Base-by-base conservation (phyloP, 2,797 vertebrate species). In the Anabas testudineus region DNA sequence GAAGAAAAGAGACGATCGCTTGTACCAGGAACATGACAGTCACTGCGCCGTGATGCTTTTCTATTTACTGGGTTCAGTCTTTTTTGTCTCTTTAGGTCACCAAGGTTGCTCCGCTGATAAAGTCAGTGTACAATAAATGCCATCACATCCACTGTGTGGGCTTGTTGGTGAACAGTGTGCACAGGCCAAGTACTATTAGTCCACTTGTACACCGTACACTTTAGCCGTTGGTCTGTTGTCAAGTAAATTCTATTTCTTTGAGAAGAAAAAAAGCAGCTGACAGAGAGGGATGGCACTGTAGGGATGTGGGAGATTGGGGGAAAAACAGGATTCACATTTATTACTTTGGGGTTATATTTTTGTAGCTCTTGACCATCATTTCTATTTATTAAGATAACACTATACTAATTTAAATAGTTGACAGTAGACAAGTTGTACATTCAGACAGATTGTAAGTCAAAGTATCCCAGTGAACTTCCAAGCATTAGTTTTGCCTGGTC, bases 171-270 rank as follows among this genome's bases (percentile, higher is more conserved):
- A 22, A 62, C 5, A 7, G 22, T 21, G 41, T n/a, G 45, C 28
- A 21, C 2, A 52, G 49, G 45, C 39, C n/a, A 10, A 12, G 32
- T 45, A 14, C 34, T 36, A 53, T 52, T 42, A 46, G 41, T 55
- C 59, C 34, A 10, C n/a, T 74, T 13, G 2, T 36, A 12, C 53
- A 57, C 36, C 13, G 10, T 13, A 37, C 36, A 76, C 34, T 71
- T 55, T 43, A 79, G 68, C 45, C 47, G 39, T 49, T 74, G 68
- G 68, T 71, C 43, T 32, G 61, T 37, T 55, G 60, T 45, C 59
- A 71, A 66, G 55, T 69, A 2, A 68, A 70, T 69, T 60, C n/a
- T 0, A 6, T 48, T 37, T 14, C 61, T 73, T 64, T 36, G 49
- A 54, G 46, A 63, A 18, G 12, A 32, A 57, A 63, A 46, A 58